These are phyloP conservation scores for Natrix natrix DNA, from an alignment of 2,797 vertebrate genomes.

Conservation along the genomic window DNA sequence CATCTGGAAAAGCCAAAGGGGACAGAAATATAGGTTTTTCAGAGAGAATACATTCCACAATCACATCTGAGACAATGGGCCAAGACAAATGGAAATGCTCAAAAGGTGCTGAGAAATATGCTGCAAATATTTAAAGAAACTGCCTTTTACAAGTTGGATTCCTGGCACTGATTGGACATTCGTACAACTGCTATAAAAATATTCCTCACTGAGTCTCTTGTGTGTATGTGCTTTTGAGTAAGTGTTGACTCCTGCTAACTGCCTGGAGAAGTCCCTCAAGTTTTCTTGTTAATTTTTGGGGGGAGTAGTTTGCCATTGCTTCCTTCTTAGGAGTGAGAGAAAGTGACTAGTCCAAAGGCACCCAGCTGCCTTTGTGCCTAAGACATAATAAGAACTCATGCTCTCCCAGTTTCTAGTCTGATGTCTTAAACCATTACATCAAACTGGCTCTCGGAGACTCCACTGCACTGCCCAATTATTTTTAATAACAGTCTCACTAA, in stretches of 20 bases:
- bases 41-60: background rate
- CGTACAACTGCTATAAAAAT: background rate
- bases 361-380: background rate
- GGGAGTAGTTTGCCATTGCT: background rate
- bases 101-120: background rate
- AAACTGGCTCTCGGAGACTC: background rate
- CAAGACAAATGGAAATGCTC: background rate
- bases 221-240: background rate
- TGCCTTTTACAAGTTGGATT: background rate
- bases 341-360: background rate
- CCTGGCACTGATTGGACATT: background rate
- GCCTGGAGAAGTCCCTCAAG: background rate
- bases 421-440: background rate
- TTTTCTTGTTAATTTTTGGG: background rate
- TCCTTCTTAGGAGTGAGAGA: background rate
- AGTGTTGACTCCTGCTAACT: background rate
- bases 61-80: background rate
- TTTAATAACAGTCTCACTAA: background rate
- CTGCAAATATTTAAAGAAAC: background rate
- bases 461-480: background rate
- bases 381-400: background rate
- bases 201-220: background rate
- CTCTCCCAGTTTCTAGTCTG: background rate
- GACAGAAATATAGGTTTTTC: background rate
- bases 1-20: background rate